Percentiles rank a stretch among this genome's conserved stretches.
These are phyloP conservation scores for Antitype chi DNA, from an alignment of 2,888 invertebrate species.

Conservation along the genomic window DNA sequence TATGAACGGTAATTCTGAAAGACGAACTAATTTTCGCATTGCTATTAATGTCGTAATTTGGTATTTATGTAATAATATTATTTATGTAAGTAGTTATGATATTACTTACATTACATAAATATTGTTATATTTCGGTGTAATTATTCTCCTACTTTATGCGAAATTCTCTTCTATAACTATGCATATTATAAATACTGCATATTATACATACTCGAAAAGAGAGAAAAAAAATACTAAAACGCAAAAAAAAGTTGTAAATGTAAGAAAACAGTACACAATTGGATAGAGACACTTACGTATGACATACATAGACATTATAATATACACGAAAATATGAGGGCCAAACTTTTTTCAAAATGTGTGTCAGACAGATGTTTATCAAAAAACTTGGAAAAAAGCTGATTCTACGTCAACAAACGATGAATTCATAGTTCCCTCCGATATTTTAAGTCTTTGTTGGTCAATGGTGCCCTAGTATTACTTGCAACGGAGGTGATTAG, in stretches of 20 bases:
- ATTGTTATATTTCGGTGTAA: constrained; percentile 5
- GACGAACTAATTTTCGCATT: constrained; percentile 55
- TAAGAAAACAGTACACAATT: no score
- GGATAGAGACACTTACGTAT: no score
- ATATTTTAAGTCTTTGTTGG: background rate
- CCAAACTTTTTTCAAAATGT: background rate
- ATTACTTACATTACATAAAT: constrained; percentile 13
- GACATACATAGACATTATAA: no score
- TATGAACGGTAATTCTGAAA: constrained; percentile 38
- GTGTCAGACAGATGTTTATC: background rate
- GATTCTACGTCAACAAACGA: background rate
- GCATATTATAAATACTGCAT: no score
- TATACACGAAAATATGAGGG: background rate
- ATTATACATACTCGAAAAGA: no score
- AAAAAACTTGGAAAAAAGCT: background rate
- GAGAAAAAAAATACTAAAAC: no score
- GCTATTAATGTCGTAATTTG: constrained; percentile 44
- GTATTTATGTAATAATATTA: constrained; percentile 45
- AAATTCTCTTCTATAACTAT: background rate
- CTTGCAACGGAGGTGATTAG: background rate
- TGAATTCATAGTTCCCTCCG: background rate
- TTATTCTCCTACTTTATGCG: background rate
- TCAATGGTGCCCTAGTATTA: background rate
- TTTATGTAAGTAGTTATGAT: constrained; percentile 37
- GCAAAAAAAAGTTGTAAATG: no score